Evolutionary conservation across 2,888 invertebrate genomes (phyloP).

Genomic region (Trichacis sp.): DNA sequence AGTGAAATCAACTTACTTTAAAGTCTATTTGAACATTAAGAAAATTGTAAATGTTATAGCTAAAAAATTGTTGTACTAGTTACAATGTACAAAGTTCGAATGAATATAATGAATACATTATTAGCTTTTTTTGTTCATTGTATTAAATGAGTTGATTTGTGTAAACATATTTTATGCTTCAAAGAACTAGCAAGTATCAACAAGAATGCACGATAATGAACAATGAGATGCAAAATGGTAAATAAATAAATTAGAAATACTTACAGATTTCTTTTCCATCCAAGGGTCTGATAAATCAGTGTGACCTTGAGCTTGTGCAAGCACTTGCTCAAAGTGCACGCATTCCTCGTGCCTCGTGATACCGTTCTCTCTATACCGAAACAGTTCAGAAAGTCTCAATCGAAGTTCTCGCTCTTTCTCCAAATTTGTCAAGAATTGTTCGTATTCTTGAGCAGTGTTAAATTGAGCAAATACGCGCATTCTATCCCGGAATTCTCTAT

Average conservation of each 20-base stretch:
- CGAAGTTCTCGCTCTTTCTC: slow-evolving; percentile 89
- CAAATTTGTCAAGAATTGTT: slow-evolving; percentile 81
- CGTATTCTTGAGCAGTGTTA: slow-evolving; percentile 87
- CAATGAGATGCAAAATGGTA: too few species aligned
- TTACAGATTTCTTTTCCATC: slow-evolving; percentile 77
- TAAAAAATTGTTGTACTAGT: neutral
- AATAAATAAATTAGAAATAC: slow-evolving; percentile 53
- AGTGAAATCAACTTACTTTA: too few species aligned
- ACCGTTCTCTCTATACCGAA: slow-evolving; percentile 88
- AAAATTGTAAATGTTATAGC: neutral
- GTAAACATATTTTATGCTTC: too few species aligned
- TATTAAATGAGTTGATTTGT: too few species aligned
- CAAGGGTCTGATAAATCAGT: slow-evolving; percentile 72
- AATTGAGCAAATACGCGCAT: slow-evolving; percentile 90
- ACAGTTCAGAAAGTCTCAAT: slow-evolving; percentile 83
- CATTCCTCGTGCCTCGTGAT: slow-evolving; percentile 87
- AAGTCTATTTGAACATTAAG: too few species aligned
- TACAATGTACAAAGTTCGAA: too few species aligned
- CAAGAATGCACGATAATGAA: slow-evolving; percentile 4
- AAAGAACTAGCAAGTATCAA: too few species aligned
- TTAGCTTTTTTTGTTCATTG: too few species aligned
- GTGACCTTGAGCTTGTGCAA: slow-evolving; percentile 75
- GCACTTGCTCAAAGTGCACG: slow-evolving; percentile 86
- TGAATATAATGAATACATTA: too few species aligned
- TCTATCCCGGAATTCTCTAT: slow-evolving; percentile 84